Percentiles rank a stretch among this genome's conserved stretches.
Evolutionary conservation across 2,888 invertebrate species (phyloP).

Genomic region (Cryptocephalus moraei): DNA sequence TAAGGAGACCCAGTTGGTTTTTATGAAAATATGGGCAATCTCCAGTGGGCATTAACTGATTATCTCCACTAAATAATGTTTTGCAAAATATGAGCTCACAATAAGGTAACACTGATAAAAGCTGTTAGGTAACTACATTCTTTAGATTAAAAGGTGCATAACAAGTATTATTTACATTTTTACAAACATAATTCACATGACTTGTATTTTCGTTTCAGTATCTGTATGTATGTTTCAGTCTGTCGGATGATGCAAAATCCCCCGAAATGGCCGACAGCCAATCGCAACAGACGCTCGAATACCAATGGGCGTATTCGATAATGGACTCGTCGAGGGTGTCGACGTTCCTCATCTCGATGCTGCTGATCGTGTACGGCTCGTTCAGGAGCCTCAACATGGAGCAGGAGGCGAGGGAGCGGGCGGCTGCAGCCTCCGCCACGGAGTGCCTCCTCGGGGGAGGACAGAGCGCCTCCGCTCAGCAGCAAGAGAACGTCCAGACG

Average conservation of each 20-base stretch:
- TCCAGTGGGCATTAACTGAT: too few species aligned
- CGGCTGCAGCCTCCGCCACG: constrained; percentile 36
- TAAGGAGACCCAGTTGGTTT: too few species aligned
- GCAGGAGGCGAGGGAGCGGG: constrained; percentile 74
- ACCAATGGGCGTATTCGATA: constrained; percentile 87
- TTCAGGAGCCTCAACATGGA: constrained; percentile 95
- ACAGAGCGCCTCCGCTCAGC: constrained; percentile 25
- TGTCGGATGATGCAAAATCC: background rate
- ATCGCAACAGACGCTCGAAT: constrained; percentile 40
- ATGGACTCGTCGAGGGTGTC: constrained; percentile 97
- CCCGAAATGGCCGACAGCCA: constrained; percentile 24
- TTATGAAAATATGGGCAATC: too few species aligned
- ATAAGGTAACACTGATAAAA: too few species aligned
- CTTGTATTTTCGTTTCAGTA: too few species aligned
- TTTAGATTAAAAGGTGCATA: too few species aligned
- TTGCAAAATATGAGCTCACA: too few species aligned
- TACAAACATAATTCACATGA: background rate
- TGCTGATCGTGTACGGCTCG: constrained; percentile 94
- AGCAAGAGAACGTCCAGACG: constrained; percentile 64
- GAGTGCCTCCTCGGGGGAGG: constrained; percentile 34
- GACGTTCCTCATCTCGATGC: constrained; percentile 93
- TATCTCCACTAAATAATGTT: too few species aligned
- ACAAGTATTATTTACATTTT: background rate
- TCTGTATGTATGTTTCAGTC: background rate
- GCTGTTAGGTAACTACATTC: too few species aligned